Evolutionary conservation across 2,888 invertebrate genomes (phyloP).

Genomic region (Nectonema munidae): DNA sequence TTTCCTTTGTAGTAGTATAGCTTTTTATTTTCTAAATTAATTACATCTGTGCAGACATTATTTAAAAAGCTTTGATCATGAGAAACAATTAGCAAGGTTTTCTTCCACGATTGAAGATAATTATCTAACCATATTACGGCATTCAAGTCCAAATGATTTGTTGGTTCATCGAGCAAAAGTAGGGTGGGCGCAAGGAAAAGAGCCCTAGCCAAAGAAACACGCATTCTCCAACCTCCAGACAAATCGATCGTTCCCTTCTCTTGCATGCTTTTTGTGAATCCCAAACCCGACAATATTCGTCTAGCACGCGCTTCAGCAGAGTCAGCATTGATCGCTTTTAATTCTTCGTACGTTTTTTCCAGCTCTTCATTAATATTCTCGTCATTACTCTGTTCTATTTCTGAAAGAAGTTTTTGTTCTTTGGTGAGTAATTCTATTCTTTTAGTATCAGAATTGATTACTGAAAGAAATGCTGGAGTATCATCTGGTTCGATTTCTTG

Average conservation of each 20-base stretch:
- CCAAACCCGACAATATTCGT: conserved; percentile 76
- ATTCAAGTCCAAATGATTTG: conserved; percentile 90
- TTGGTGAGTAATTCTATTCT: conserved; percentile 45
- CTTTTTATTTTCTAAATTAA: conserved; percentile 74
- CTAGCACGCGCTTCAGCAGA: conserved; percentile 83
- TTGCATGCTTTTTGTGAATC: conserved; percentile 44
- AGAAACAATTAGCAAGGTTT: conserved; percentile 78
- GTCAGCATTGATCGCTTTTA: conserved; percentile 80
- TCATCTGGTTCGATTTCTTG: conserved; percentile 82
- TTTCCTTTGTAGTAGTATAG: conserved; percentile 86
- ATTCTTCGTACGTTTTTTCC: conserved; percentile 64
- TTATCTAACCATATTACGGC: conserved; percentile 99
- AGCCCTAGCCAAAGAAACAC: conserved; percentile 77
- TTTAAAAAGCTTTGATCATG: conserved; percentile 99
- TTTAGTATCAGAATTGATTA: conserved; percentile 64
- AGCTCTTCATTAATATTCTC: conserved; percentile 39
- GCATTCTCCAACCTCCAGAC: conserved; percentile 81
- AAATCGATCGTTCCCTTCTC: conserved; percentile 39
- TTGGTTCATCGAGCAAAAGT: conserved; percentile 86
- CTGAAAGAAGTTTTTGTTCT: conserved; percentile 43
- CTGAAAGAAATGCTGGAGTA: conserved; percentile 58
- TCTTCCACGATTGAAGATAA: conserved; percentile 90
- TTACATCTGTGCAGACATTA: conserved; percentile 92
- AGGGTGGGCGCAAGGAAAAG: conserved; percentile 81
- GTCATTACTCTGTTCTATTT: conserved; percentile 36